Base-by-base conservation (phyloP, 2,797 vertebrate genomes). In the Ceryle rudis region DNA sequence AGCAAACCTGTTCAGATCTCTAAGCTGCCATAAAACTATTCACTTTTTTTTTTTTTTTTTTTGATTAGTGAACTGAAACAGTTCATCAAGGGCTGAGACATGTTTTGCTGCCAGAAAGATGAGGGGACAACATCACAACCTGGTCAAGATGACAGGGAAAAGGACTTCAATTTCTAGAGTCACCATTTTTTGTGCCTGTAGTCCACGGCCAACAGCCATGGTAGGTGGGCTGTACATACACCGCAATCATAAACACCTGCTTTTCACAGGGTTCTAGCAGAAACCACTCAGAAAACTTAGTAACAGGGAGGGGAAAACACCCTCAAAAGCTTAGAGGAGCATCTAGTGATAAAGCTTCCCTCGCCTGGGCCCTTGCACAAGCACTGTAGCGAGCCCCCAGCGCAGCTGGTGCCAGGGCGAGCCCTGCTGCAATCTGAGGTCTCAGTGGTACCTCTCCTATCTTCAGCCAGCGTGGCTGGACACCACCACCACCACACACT, bases 131-230 rank as follows among this genome's bases (percentile, higher is more conserved):
- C 14, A 10, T 4, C 20, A 37, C 31, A 69, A 51, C 11, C 22
- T 26, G 9, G n/a, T 17, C 41, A 83, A 79, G 26, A 46, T 0
- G 2, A 92, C 0, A 2, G 18, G 9, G 7, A 58, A 51, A 39
- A 66, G 42, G 46, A 33, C 42, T 51, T 81, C 16, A 5, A 25
- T 35, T 62, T 79, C 61, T 33, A 52, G 37, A 73, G 42, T 66
- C 25, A 67, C 16, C 39, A 16, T 1, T 14, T 47, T 60, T 41
- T 37, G 11, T 6, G 42, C n/a, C 10, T n/a, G 19, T 14, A 80
- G 62, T 21, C 42, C 21, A 29, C 2, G 5, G 23, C 0, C 6
- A 2, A 39, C 2, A 51, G 46, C 26, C 14, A 54, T 3, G 12
- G 6, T 16, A 65, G 71, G 12, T 18, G n/a, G 5, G 18, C n/a